A percentile compares a stretch with the other conserved stretches of the same genome.
These are phyloP conservation scores for Phortica okadai DNA, from an alignment of 2,888 invertebrate species.

Conservation along the genomic window DNA sequence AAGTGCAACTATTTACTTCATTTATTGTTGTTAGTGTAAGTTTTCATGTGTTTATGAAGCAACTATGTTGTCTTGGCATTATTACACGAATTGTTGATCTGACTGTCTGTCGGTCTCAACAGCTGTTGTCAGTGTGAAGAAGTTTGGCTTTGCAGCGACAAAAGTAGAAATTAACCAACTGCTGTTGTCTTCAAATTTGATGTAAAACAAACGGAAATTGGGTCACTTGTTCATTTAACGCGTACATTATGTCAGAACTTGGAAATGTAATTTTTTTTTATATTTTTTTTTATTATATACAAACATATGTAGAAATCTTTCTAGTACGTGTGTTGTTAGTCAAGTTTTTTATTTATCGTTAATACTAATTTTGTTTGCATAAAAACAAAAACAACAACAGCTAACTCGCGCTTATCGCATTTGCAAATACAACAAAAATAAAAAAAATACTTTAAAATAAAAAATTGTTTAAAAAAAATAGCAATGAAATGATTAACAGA, in stretches of 20 bases:
- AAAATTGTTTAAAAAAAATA: background rate
- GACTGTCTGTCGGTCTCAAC: too few species aligned
- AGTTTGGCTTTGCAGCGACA: too few species aligned
- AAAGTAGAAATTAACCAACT: too few species aligned
- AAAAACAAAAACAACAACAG: background rate
- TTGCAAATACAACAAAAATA: conserved; percentile 1
- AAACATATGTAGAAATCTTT: too few species aligned
- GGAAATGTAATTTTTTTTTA: too few species aligned
- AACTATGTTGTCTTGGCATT: background rate
- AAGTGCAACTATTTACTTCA: background rate
- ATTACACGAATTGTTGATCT: too few species aligned
- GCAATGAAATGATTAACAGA: background rate
- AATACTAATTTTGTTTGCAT: background rate
- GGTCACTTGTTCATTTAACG: background rate
- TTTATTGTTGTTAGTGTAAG: background rate
- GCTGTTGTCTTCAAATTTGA: too few species aligned
- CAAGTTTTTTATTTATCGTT: background rate
- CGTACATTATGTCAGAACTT: too few species aligned
- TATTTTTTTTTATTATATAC: too few species aligned
- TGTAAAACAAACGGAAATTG: too few species aligned
- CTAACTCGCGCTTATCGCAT: conserved; percentile 8
- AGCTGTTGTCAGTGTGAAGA: too few species aligned
- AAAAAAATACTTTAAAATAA: background rate
- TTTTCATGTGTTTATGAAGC: background rate
- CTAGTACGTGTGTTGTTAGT: background rate